Evolutionary conservation across 2,113 vertebrate genomes (phyloP).

Genomic region (Phaethon lepturus): DNA sequence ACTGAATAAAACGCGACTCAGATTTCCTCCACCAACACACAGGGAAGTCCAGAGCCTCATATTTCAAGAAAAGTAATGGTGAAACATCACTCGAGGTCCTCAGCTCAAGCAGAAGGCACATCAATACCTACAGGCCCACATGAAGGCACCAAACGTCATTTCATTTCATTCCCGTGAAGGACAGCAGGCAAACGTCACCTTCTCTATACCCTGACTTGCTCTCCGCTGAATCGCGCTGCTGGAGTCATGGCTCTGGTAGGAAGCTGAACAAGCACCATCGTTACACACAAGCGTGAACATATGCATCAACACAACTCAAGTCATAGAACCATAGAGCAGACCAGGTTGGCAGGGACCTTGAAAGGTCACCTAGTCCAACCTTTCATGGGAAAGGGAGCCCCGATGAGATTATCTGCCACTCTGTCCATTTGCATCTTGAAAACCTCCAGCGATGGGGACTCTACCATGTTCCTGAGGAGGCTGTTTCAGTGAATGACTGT

Average conservation of each 20-base stretch:
- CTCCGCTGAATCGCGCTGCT: accelerated
- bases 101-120: neutral
- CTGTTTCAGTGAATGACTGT: neutral
- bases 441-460: accelerated
- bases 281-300: accelerated
- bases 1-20: neutral
- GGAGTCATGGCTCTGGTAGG: accelerated
- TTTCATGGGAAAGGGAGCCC: neutral
- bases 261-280: neutral
- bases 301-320: accelerated
- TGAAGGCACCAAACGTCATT: neutral
- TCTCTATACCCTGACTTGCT: neutral
- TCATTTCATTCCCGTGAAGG: accelerated
- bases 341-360: neutral
- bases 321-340: accelerated
- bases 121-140: neutral
- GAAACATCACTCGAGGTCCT: neutral
- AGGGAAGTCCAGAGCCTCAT: neutral
- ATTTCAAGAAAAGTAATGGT: neutral
- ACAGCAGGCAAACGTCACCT: neutral
- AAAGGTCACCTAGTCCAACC: neutral
- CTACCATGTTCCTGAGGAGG: neutral
- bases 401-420: neutral
- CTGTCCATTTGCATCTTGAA: neutral
- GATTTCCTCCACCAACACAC: neutral